Base-by-base conservation (phyloP, 2,113 vertebrate species). In the Chrysochloris asiatica region DNA sequence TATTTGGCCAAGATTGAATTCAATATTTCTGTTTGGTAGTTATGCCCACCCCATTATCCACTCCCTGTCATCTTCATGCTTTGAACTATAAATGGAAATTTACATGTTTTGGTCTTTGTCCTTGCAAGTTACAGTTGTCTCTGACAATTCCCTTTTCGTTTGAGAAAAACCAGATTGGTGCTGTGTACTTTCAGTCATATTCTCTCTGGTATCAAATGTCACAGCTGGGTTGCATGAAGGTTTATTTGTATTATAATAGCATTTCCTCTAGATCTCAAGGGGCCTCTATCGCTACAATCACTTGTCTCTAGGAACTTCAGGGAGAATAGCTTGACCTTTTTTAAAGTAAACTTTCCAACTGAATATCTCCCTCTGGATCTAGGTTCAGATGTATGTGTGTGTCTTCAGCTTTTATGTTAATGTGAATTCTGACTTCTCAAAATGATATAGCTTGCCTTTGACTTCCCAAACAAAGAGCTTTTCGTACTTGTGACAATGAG, bases 241-340 rank as follows among this genome's bases (percentile, higher is more conserved):
- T 94, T 96, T 96, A 93, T 95, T 95, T 97, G 90, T 93, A 92
- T 95, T 95, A 93, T 88, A 93, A 93, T 82, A 95, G 91, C 76
- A 94, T 95, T 95, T 93, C 92, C 90, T 96, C 94, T 91, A 93
- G 95, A 83, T 87, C 94, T 94, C 94, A 67, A 73, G 92, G 80
- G 90, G 73, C 69, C 77, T 90, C 82, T 91, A 81, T 88, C 93
- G 89, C 84, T 93, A 86, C 95, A 95, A 96, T 95, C 94, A 91
- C 89, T 94, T 93, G 87, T 95, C 95, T 96, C 82, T 41, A 92
- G 83, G 83, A 93, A 96, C 93, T 96, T 91, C 36, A 81, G 92
- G 79, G 88, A 94, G 85, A 94, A 94, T 93, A 94, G 94, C 85
- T 91, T 95, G 91, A 97, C 92, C 95, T 96, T 95, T 97, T 92